Evolutionary conservation across 1,140 invertebrate genomes (phyloP), one percentile per base, ranked within the genome.

Genomic region (Lordiphosa stackelbergi): DNA sequence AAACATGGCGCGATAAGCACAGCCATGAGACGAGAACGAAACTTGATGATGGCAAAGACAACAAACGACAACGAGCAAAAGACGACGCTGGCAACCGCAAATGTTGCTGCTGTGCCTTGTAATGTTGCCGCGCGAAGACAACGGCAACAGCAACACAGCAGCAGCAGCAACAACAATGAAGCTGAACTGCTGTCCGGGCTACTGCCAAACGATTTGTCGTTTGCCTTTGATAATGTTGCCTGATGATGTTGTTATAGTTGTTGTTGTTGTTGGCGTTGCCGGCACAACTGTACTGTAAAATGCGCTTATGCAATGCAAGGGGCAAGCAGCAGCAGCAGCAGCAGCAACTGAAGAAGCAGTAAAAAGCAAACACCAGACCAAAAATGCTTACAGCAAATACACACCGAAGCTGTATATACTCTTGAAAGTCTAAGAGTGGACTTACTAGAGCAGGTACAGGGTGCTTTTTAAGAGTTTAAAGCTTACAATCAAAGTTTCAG

Each of bases 1-100:
- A 69, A 68, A 63, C 57, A 66, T 53, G 62, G 62, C 51, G 60
- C 69, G 69, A 72, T 71, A 72, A 72, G 69, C 61, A 42, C 61
- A 48, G 52, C 66, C 51, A 63, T 58, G 64, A 66, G 68, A 57
- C 49, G 62, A 46, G 59, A 73, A 68, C 69, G 51, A 73, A 73
- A 73, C 52, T 63, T 68, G 70, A 73, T 54, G 69, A 57, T 53
- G 48, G 53, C 61, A 19, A 24, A 49, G 35, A 43, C 40, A 45
- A 8, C 41, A 31, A 43, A 24, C 28, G 35, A 13, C 19, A 45
- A 46, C 62, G 47, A 45, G 43, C 28, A 31, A 35, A 35, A 35
- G n/a, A 35, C 52, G 8, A 24, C 58, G 11, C 40, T 48, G 58
- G 38, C 24, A 16, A 43, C 43, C 31, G 38, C 16, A 48, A 48